Evolutionary conservation across 2,113 vertebrate genomes (phyloP), one percentile per base, ranked within the genome.

Genomic region (Pterocles gutturalis): DNA sequence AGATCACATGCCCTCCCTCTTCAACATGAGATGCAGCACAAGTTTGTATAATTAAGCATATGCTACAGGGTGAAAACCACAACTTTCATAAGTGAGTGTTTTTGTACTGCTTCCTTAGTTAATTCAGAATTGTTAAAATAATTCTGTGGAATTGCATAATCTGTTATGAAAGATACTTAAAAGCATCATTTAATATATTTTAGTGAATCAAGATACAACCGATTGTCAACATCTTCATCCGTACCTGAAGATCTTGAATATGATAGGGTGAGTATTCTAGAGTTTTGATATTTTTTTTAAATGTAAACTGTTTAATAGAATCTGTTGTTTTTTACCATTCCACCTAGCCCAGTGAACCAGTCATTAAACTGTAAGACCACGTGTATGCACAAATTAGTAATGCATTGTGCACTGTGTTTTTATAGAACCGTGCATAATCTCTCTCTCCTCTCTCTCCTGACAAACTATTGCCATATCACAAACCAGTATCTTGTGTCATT

Each of bases 211-310:
- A 97, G 97, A 48, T 97, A 97, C 79, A 97, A 71, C 75, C 94
- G 97, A 21, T 16, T 97, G 70, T 98, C 98, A 11, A 96, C 95
- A 21, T 98, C 97, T 41, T 97, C 98, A 22, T 94, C 96, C 10
- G 51, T 93, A 46, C 94, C 94, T 60, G 97, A 98, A 33, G 98
- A 98, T 48, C 97, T 97, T 75, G 98, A 98, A 66, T 92, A 93
- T 62, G 97, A 98, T 55, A 94, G 75, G 46, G 98, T 98, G 82
- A 94, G 97, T 97, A 72, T 75, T 87, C 28, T 45, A n/a, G 20
- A 69, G 55, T 76, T 85, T n/a, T 31, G 29, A 7, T 71, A 14
- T 4, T 14, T 51, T 33, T 54, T 65, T 36, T 17, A 20, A 24
- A 29, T 60, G n/a, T 28, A 25, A 82, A 55, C 20, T 36, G 1